Conservation (phyloP, 1,140 invertebrate genomes). For the Eupeodes corollae region DNA sequence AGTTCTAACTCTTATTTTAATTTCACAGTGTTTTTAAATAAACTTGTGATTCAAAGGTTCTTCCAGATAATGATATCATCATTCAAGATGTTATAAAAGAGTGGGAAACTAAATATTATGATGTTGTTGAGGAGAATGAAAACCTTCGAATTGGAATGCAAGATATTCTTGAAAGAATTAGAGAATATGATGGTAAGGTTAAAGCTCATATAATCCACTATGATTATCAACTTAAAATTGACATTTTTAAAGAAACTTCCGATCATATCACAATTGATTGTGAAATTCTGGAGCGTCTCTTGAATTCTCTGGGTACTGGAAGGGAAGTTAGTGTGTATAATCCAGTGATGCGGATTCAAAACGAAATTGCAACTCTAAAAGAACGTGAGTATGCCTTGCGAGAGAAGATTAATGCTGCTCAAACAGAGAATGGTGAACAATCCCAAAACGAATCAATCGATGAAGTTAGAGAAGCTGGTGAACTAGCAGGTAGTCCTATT, state of each 20-base stretch:
- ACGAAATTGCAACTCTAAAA: slow-evolving; percentile 42
- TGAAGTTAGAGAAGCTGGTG: slow-evolving; percentile 25
- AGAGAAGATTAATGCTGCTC: slow-evolving; percentile 20
- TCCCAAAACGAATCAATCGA: slow-evolving; percentile 22
- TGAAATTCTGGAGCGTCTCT: slow-evolving; percentile 42
- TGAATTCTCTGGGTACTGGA: slow-evolving; percentile 44
- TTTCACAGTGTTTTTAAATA: too few species aligned
- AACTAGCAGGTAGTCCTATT: slow-evolving; percentile 6
- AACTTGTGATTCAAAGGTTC: too few species aligned
- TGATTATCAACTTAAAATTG: neutral
- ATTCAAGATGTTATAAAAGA: slow-evolving; percentile 18
- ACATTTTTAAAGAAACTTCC: slow-evolving; percentile 17
- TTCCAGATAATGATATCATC: too few species aligned
- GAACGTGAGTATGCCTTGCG: slow-evolving; percentile 47
- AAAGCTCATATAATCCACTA: neutral
- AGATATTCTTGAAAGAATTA: slow-evolving; percentile 50
- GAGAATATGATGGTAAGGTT: slow-evolving; percentile 46
- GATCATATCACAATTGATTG: slow-evolving; percentile 42
- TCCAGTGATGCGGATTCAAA: slow-evolving; percentile 46
- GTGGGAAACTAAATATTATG: slow-evolving; percentile 29
- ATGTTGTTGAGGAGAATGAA: slow-evolving; percentile 49
- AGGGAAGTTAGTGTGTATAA: slow-evolving; percentile 47
- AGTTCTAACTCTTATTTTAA: too few species aligned
- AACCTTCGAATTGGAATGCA: slow-evolving; percentile 49
- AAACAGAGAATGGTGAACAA: slow-evolving; percentile 4